Base-by-base conservation (phyloP, 1,140 invertebrate species). In the Zaprionus ghesquierei region DNA sequence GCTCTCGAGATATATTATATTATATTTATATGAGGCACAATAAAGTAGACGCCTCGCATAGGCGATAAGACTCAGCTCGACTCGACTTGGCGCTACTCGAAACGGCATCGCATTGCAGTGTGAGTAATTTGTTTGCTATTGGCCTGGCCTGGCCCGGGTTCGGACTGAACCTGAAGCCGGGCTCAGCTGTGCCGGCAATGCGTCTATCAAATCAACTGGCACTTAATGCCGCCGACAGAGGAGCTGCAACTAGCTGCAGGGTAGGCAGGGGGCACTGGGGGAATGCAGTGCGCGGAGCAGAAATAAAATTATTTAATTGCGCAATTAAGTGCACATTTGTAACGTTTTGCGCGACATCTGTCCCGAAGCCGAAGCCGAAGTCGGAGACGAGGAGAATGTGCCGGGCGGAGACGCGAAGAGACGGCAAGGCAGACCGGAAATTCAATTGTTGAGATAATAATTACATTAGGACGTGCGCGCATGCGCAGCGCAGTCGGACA, bases 391-490 rank as follows among this genome's bases (percentile, higher is more conserved):
- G 58, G 23, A 12, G 53, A 38, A 61, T 64, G 35, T 58, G 12
- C 23, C 25, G 60, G 65, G 64, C 31, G 58, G 9, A 31, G 38
- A 53, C n/a, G n/a, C n/a, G n/a, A 5, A 73, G 80, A 58, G 56
- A 41, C 27, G 49, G 50, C 46, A 74, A 75, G 69, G 50, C 63
- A 78, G 74, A 89, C 89, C 89, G 89, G 89, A 90, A 90, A 90
- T 90, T 90, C 89, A 90, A 90, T 90, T 90, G 89, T 90, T 90
- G 81, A 90, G 78, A 90, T 90, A 90, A 90, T 90, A 91, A 90
- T 90, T 90, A 89, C 89, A 90, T 91, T 91, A 90, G 89, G 89
- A 90, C 89, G 89, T 90, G 86, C 80, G 86, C 86, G 80, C 89
- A 90, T 81, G 82, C 81, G 89, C 89, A 72, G 87, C 41, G 20